Evolutionary conservation across 2,888 invertebrate species (phyloP).

Genomic region (Calliphora vomitoria): DNA sequence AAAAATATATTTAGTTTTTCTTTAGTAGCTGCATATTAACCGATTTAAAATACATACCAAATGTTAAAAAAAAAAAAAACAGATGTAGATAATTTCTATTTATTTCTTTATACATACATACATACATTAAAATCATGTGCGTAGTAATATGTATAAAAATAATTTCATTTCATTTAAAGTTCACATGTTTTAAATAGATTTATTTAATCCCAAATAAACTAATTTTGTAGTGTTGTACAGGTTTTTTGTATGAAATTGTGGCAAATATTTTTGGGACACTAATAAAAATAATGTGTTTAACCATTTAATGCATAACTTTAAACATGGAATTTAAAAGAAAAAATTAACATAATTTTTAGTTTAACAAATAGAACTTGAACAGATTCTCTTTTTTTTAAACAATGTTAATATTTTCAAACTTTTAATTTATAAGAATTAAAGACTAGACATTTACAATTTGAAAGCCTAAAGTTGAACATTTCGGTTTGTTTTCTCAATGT

Average conservation of each 20-base stretch:
- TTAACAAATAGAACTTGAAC: no score
- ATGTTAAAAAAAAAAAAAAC: slow-evolving; percentile 3
- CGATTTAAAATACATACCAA: slow-evolving; percentile 60
- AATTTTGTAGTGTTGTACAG: background rate
- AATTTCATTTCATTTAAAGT: background rate
- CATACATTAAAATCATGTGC: slow-evolving; percentile 13
- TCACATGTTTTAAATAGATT: background rate
- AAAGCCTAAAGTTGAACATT: no score
- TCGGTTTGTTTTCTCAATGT: no score
- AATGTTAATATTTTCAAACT: no score
- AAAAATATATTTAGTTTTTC: slow-evolving; percentile 44
- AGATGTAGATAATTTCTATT: slow-evolving; percentile 53
- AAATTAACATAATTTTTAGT: no score
- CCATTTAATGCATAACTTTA: no score
- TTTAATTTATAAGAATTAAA: no score
- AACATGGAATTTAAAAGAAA: no score
- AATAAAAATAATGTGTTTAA: background rate
- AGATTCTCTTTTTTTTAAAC: background rate
- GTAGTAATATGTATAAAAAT: background rate
- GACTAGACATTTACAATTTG: no score
- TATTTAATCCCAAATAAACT: background rate
- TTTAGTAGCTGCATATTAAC: slow-evolving; percentile 31
- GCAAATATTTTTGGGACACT: background rate
- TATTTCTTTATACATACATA: background rate
- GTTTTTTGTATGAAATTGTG: background rate